Conservation (phyloP, 92 coral and sea anemone species). For the Umimayanthus kanabou region DNA sequence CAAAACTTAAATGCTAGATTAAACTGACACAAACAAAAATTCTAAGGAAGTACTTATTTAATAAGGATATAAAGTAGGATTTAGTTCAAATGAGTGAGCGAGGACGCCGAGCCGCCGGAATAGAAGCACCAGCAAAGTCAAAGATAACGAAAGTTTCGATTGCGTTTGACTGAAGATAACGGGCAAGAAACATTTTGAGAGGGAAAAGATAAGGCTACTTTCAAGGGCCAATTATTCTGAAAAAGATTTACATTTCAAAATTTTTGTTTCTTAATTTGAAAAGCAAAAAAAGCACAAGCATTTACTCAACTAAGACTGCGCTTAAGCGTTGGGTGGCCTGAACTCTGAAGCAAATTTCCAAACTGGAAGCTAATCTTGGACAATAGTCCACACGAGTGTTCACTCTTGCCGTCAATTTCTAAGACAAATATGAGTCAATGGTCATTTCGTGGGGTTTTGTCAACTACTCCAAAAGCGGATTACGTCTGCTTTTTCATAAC, state of each 20-base stretch:
- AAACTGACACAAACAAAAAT: not conserved
- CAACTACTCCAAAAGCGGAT: not conserved
- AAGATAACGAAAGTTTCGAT: slow-evolving; percentile 11
- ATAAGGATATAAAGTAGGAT: not conserved
- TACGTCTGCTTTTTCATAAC: too few relatives aligned
- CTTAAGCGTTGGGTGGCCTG: not conserved
- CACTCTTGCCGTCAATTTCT: not conserved
- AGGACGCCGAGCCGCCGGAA: not conserved
- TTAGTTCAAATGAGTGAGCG: not conserved
- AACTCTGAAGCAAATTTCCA: not conserved
- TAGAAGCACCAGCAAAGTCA: not conserved
- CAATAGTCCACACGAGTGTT: not conserved
- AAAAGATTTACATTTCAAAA: not conserved
- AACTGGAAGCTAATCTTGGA: not conserved
- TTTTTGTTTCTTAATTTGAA: not conserved
- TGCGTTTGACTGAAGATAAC: slow-evolving; percentile 28
- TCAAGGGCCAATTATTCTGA: not conserved
- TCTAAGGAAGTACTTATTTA: not conserved
- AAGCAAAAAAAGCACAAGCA: not conserved
- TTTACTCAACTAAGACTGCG: not conserved
- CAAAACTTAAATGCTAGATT: not conserved
- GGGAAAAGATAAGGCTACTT: not conserved
- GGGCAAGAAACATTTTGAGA: slow-evolving; percentile 3
- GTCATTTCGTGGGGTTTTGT: not conserved
- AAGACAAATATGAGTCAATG: not conserved